phyloP scores from a whole-genome alignment of 2,797 vertebrate species.

The Chaenodraco wilsoni region DNA sequence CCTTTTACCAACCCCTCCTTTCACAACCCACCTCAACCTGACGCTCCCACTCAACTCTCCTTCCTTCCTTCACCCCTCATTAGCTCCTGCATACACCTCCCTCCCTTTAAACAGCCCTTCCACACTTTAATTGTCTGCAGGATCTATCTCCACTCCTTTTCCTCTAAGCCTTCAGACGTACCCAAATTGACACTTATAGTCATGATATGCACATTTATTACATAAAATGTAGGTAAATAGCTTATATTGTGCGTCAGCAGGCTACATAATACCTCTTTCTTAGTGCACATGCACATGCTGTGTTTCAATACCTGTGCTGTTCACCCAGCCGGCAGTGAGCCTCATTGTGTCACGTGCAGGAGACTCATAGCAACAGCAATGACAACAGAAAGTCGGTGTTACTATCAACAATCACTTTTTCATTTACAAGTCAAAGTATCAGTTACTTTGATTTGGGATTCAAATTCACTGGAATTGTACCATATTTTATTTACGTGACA shows the following conservation, averaged over 20 bases:
- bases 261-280: slow-evolving; percentile 1
- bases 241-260: slow-evolving; percentile 1
- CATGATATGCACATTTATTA: slow-evolving; percentile 10
- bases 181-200: slow-evolving; percentile 12
- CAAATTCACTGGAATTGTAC: no score
- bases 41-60: slow-evolving; percentile 47
- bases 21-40: slow-evolving; percentile 66
- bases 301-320: slow-evolving; percentile 6
- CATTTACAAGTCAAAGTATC: no score
- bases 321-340: slow-evolving; percentile 7
- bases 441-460: no score
- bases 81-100: slow-evolving; percentile 41
- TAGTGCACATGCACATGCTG: background rate
- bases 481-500: no score
- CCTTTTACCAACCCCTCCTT: slow-evolving; percentile 52
- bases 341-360: background rate
- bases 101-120: slow-evolving; percentile 33
- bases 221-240: slow-evolving; percentile 24
- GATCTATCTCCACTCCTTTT: slow-evolving; percentile 32
- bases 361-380: background rate
- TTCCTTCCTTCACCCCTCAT: slow-evolving; percentile 55
- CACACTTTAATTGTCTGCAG: slow-evolving; percentile 29
- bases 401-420: background rate
- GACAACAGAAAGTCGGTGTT: background rate
- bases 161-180: slow-evolving; percentile 1